Evolutionary conservation across 2,113 vertebrate species (phyloP).

Genomic region (Zosterops lateralis): DNA sequence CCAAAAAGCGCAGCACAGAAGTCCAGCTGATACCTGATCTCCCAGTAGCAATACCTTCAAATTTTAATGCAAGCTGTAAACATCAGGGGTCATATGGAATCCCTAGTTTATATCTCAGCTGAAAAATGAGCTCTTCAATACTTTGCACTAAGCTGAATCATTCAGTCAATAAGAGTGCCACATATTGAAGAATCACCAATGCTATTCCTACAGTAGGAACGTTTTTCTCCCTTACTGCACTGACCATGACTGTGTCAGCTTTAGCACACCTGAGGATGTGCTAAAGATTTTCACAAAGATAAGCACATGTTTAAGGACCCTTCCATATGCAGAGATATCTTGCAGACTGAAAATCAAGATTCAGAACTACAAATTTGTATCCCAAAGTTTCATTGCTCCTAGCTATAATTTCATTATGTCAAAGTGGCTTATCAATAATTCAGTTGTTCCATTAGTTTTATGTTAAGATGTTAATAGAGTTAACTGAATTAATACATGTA

Average conservation of each 20-base stretch:
- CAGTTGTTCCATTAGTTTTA: constrained; percentile 36
- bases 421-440: constrained; percentile 57
- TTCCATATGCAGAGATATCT: background rate
- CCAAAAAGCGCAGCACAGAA: background rate
- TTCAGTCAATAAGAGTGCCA: background rate
- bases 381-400: background rate
- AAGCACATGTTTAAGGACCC: background rate
- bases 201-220: background rate
- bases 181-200: background rate
- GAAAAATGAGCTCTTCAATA: background rate
- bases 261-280: background rate
- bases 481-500: background rate
- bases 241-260: background rate
- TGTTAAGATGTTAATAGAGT: constrained; percentile 30
- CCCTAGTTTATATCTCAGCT: background rate
- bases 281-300: background rate
- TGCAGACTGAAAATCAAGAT: background rate
- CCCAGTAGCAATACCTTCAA: background rate
- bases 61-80: background rate
- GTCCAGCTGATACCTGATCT: background rate
- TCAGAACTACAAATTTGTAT: background rate
- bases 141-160: background rate
- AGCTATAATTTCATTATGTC: background rate
- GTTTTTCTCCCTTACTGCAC: background rate
- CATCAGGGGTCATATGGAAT: background rate